Base-by-base conservation (phyloP, 2,888 invertebrate genomes). In the Pollenia griseotomentosa region DNA sequence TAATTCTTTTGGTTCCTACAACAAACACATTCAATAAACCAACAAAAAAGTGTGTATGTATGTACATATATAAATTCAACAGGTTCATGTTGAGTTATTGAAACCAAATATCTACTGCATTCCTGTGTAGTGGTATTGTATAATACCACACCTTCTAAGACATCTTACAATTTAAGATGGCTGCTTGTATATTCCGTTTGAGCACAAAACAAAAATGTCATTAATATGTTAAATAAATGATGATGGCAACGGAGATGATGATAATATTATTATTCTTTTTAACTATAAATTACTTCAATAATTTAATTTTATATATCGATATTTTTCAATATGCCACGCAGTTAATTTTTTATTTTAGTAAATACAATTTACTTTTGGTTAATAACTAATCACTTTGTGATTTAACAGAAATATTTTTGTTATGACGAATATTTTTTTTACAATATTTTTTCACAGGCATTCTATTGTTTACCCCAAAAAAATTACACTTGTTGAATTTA, bases 101-200 rank as follows among this genome's bases (percentile, higher is more conserved):
- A 57, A 57, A 73, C 40, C 46, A 7, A 65, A 40, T 65, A 33
- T 33, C 6, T 33, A 44, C 57, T 83, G 55, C 70, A 79, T 74
- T 68, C 78, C 74, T 86, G 1, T 86, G 33, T 57, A 59, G 44
- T 46, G 16, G 53, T 66, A 8, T 70, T 79, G 33, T 53, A 85
- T 71, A 73, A 71, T 46, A 83, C 87, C 87, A 85, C 87, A 83
- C 87, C 85, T 87, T 85, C 79, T 80, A 66, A 80, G 85, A 12
- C 61, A 83, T 82, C 75, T 74, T 81, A 78, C 59, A 71, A 86
- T 79, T 71, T 75, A 87, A 87, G 79, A 87, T 83, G 87, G 82
- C 85, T 87, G 85, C 77, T 86, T 63, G 23, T 46, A 57, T 75
- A 75, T n/a, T 63, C 44, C 53, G 46, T 65, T n/a, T 66, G 40